Conservation (phyloP, 2,113 vertebrate genomes). For the Tragelaphus imberbis region DNA sequence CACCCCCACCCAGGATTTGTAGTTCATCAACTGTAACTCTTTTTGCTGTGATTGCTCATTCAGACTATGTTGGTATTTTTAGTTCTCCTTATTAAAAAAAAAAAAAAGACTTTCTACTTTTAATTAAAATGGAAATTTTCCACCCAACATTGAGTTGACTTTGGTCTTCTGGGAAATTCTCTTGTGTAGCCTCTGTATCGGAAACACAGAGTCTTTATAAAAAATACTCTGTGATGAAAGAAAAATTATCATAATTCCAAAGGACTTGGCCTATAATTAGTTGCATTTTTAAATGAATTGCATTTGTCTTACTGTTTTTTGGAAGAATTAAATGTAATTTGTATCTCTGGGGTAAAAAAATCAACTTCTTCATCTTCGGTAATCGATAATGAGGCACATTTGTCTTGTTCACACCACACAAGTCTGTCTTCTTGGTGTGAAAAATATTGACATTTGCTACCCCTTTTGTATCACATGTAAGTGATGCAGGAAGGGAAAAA, state of each 20-base stretch:
- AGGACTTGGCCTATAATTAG: conserved; percentile 32
- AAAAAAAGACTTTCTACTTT: neutral
- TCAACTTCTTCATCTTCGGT: conserved; percentile 20
- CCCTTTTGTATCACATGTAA: neutral
- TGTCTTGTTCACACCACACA: neutral
- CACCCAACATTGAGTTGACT: neutral
- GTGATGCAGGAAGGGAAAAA: neutral
- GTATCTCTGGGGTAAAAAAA: neutral
- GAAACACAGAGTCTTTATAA: conserved; percentile 34
- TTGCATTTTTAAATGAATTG: conserved; percentile 31
- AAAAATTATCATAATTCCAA: conserved; percentile 29
- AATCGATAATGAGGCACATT: conserved; percentile 15
- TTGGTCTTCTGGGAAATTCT: conserved; percentile 43
- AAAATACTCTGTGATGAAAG: conserved; percentile 9
- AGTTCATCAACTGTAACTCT: neutral
- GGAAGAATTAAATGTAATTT: conserved; percentile 42
- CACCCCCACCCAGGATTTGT: neutral
- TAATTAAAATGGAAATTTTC: conserved; percentile 22
- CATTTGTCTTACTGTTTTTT: conserved; percentile 7
- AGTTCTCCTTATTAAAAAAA: neutral
- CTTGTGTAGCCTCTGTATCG: neutral
- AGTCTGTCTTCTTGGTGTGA: neutral
- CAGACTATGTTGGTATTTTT: neutral
- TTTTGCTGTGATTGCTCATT: neutral
- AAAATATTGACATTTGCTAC: neutral